Conservation (phyloP, 2,888 invertebrate species). For the Eilema depressum region DNA sequence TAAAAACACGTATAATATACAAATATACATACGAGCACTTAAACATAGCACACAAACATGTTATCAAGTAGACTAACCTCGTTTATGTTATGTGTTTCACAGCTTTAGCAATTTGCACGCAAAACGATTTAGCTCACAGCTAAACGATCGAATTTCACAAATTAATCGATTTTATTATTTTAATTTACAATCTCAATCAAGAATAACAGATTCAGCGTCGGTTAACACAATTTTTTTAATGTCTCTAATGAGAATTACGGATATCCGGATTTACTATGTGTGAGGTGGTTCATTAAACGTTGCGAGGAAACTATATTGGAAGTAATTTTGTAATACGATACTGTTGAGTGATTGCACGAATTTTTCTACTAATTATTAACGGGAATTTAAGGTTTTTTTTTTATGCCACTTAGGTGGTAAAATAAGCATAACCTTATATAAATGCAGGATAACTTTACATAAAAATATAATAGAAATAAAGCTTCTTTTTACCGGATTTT, state of each 20-base stretch:
- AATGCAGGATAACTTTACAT: too few relatives aligned
- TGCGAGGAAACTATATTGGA: conserved; percentile 8
- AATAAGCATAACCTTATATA: too few relatives aligned
- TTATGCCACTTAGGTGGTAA: too few relatives aligned
- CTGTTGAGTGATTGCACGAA: conserved; percentile 5
- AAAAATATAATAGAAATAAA: too few relatives aligned
- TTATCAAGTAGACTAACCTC: conserved; percentile 43
- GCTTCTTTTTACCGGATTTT: too few relatives aligned
- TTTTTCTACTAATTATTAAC: neutral
- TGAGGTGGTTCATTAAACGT: conserved; percentile 5
- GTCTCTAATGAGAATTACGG: conserved; percentile 14
- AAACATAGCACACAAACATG: conserved; percentile 26
- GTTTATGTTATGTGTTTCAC: conserved; percentile 43
- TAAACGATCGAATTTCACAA: conserved; percentile 38
- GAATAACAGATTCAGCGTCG: conserved; percentile 25
- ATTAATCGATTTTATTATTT: conserved; percentile 42
- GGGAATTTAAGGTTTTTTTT: too few relatives aligned
- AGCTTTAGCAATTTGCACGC: conserved; percentile 47
- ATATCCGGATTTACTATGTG: conserved; percentile 3
- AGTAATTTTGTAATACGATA: conserved; percentile 8
- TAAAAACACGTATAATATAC: conserved; percentile 15
- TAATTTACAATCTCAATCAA: conserved; percentile 38
- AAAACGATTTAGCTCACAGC: conserved; percentile 26
- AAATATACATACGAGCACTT: neutral
- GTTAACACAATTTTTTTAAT: conserved; percentile 12